Conservation (phyloP, 1,140 invertebrate species). For the Leucophenga varia region DNA sequence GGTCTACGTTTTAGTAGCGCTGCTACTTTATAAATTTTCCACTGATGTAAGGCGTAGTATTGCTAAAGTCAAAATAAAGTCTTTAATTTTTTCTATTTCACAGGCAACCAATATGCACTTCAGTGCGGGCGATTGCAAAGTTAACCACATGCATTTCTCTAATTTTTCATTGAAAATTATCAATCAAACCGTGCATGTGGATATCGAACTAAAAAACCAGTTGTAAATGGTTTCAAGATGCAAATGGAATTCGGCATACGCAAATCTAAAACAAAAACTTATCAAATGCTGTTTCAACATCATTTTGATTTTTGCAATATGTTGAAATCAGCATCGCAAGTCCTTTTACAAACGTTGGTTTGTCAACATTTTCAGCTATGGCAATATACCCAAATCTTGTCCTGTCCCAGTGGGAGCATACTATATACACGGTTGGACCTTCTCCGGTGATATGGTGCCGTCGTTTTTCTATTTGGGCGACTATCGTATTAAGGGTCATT, state of each 20-base stretch:
- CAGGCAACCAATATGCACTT: no score
- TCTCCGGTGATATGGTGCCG: constrained; percentile 26
- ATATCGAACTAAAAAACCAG: background rate
- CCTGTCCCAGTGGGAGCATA: constrained; percentile 33
- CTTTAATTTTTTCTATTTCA: no score
- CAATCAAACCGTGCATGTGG: constrained; percentile 1
- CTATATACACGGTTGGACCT: constrained; percentile 31
- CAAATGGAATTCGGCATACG: constrained; percentile 13
- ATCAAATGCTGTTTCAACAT: constrained; percentile 13
- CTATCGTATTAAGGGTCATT: constrained; percentile 28
- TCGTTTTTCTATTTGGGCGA: constrained; percentile 41
- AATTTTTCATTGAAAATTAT: constrained; percentile 2
- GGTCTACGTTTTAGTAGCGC: no score
- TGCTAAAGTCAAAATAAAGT: no score
- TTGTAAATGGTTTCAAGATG: constrained; percentile 1
- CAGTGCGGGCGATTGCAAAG: background rate
- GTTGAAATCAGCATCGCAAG: background rate
- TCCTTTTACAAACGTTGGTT: constrained; percentile 27
- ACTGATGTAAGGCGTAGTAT: no score
- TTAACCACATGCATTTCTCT: constrained; percentile 5
- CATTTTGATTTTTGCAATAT: constrained; percentile 13
- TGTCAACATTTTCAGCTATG: constrained; percentile 22
- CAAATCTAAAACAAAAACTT: constrained; percentile 2
- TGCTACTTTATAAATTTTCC: no score
- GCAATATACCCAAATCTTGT: constrained; percentile 39